phyloP scores from a whole-genome alignment of 1,140 invertebrate genomes.

The Zaprionus gabonicus region DNA sequence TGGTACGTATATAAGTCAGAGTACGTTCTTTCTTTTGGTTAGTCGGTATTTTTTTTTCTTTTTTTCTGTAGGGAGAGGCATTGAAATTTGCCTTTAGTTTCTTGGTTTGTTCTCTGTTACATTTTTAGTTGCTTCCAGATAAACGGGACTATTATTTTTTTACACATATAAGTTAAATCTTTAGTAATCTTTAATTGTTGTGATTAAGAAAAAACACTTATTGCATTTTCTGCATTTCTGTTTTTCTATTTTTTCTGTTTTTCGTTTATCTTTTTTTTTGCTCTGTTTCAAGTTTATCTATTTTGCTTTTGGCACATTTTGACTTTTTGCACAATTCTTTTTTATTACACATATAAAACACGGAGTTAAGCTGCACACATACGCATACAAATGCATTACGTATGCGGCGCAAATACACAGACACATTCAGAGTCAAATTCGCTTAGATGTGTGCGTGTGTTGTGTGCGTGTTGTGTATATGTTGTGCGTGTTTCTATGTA shows the following conservation, averaged over 20 bases:
- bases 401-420: slow-evolving; percentile 4
- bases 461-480: slow-evolving; percentile 14
- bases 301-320: slow-evolving; percentile 55
- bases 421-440: slow-evolving; percentile 36
- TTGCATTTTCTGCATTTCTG: slow-evolving; percentile 7
- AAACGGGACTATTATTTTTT: not conserved
- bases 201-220: not conserved
- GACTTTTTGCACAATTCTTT: slow-evolving; percentile 21
- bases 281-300: slow-evolving; percentile 13
- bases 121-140: not conserved
- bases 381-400: slow-evolving; percentile 35
- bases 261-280: not conserved
- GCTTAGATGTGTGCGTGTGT: slow-evolving; percentile 20
- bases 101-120: not conserved
- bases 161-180: slow-evolving; percentile 3
- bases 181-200: not conserved
- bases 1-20: slow-evolving; percentile 56
- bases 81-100: slow-evolving; percentile 3
- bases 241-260: slow-evolving; percentile 28
- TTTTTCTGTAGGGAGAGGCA: not conserved
- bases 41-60: not conserved
- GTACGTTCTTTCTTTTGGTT: slow-evolving; percentile 23
- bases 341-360: slow-evolving; percentile 53
- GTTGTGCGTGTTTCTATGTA: slow-evolving; percentile 10
- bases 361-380: slow-evolving; percentile 51